phyloP scores from a whole-genome alignment of 2,888 invertebrate species.

The Drosophila melanosoma region DNA sequence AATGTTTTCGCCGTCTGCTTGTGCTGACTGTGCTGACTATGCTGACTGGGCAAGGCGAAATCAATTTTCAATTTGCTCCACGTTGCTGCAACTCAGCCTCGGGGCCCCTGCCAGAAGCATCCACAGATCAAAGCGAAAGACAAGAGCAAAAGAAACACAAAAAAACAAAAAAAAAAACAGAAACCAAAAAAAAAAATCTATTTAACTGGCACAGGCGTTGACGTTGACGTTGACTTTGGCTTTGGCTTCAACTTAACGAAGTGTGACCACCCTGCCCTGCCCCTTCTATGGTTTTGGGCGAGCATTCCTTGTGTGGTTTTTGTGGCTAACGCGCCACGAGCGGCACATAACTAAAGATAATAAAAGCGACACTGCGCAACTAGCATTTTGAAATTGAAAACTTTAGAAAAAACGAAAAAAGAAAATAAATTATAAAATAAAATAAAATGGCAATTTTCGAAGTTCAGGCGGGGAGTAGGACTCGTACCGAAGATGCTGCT shows the following conservation, averaged over 20 bases:
- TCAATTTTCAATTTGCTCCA: constrained; percentile 80
- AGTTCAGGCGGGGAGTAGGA: constrained; percentile 17
- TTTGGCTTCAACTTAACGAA: constrained; percentile 72
- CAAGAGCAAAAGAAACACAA: constrained; percentile 55
- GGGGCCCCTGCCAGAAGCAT: constrained; percentile 48
- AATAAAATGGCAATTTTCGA: constrained; percentile 63
- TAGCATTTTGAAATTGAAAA: constrained; percentile 69
- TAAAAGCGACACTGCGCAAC: constrained; percentile 42
- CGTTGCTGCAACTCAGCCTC: constrained; percentile 53
- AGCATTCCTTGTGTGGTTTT: constrained; percentile 77
- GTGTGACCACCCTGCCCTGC: constrained; percentile 65
- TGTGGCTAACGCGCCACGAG: constrained; percentile 67
- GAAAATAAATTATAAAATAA: neutral
- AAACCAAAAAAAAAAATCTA: constrained; percentile 60
- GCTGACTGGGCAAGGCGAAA: constrained; percentile 55
- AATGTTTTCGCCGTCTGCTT: constrained; percentile 6
- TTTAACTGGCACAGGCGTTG: constrained; percentile 77
- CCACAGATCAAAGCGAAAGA: constrained; percentile 72
- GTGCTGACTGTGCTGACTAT: constrained; percentile 1
- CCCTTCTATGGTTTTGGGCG: constrained; percentile 28
- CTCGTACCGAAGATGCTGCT: neutral
- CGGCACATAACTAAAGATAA: constrained; percentile 60
- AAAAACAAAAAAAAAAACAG: constrained; percentile 41
- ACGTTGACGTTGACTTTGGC: constrained; percentile 70
- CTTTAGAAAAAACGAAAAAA: constrained; percentile 30